Conservation (phyloP, 2,888 invertebrate species). For the Morinoia aosen region DNA sequence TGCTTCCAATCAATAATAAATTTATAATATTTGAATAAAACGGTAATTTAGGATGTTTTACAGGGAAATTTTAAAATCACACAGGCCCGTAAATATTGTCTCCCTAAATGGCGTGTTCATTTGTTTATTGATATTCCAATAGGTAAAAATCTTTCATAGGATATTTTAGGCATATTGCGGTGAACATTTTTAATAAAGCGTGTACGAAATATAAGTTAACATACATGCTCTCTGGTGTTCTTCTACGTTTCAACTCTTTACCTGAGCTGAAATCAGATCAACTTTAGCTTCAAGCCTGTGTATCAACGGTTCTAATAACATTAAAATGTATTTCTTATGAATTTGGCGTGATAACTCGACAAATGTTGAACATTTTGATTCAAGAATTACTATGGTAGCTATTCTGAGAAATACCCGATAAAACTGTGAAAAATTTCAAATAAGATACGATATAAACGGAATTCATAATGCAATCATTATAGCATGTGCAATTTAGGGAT, state of each 20-base stretch:
- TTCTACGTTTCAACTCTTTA: neutral
- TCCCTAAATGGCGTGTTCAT: too few species aligned
- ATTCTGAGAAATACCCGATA: neutral
- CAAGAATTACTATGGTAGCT: neutral
- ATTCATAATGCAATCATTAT: neutral
- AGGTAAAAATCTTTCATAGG: too few species aligned
- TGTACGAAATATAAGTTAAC: too few species aligned
- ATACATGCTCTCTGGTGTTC: neutral
- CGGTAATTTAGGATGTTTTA: too few species aligned
- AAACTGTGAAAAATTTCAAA: neutral
- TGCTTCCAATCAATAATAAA: too few species aligned
- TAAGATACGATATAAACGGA: neutral
- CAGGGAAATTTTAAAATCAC: too few species aligned
- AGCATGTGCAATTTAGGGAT: neutral
- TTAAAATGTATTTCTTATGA: neutral
- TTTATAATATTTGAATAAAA: too few species aligned
- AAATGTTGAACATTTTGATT: neutral
- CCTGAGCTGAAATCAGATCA: neutral
- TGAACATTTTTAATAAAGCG: too few species aligned
- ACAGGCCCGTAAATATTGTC: too few species aligned
- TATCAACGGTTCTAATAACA: neutral
- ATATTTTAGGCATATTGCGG: too few species aligned
- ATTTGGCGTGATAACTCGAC: neutral
- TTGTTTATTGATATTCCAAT: too few species aligned
- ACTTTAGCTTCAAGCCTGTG: neutral